Evolutionary conservation across 2,888 invertebrate species (phyloP).

Genomic region (Loripinus fragilis): DNA sequence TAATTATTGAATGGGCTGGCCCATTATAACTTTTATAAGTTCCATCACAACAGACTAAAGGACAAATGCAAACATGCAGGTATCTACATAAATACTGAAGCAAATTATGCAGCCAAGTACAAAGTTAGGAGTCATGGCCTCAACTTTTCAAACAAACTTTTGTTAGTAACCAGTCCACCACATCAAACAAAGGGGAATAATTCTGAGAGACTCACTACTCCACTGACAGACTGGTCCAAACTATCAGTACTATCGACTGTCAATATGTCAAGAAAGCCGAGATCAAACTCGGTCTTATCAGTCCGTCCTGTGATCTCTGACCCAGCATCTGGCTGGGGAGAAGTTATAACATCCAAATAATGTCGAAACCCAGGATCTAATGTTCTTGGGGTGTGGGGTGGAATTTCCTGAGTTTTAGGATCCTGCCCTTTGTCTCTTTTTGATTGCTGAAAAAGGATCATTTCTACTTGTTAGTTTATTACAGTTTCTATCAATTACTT

Average conservation of each 20-base stretch:
- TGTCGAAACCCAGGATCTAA: conserved; percentile 18
- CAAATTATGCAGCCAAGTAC: too few species aligned
- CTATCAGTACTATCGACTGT: conserved; percentile 58
- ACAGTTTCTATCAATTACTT: too few species aligned
- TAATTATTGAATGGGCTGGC: too few species aligned
- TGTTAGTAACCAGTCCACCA: conserved; percentile 15
- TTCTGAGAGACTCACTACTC: conserved; percentile 52
- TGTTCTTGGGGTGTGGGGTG: neutral
- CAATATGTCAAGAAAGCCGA: conserved; percentile 60
- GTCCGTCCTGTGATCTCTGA: conserved; percentile 3
- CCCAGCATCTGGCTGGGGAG: conserved; percentile 17
- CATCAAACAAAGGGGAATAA: conserved; percentile 14
- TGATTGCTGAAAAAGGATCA: conserved; percentile 30
- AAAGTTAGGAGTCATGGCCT: neutral
- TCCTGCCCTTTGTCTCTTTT: conserved; percentile 49
- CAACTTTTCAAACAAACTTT: neutral
- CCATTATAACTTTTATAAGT: too few species aligned
- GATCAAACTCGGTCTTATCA: conserved; percentile 46
- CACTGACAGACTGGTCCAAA: conserved; percentile 52
- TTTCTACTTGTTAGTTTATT: neutral
- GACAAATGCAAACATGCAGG: too few species aligned
- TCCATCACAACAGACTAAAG: too few species aligned
- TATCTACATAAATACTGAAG: too few species aligned
- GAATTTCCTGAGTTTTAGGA: conserved; percentile 24
- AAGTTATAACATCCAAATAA: conserved; percentile 18